Base-by-base conservation (phyloP, 1,140 invertebrate species). In the Battus philenor region DNA sequence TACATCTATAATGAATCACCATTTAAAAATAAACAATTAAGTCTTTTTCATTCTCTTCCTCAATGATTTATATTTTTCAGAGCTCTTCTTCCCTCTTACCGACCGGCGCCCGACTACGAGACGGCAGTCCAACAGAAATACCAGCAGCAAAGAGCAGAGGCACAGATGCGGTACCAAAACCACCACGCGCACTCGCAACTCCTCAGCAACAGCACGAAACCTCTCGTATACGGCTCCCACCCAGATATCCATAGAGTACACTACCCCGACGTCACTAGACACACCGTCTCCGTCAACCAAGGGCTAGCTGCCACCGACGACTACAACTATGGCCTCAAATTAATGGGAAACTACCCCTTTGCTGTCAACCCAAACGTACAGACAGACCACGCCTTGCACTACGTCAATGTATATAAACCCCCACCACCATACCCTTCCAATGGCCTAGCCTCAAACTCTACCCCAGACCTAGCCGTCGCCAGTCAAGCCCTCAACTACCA, bases 71-170 rank as follows among this genome's bases (percentile, higher is more conserved):
- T n/a, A n/a, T 39, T 2, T 79, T 74, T 1, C 67, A 89, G 88
- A 54, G 92, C 93, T 4, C 87, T 96, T 48, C 77, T 97, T 9
- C 96, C 96, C 0, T 94, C 93, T 0, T 98, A 98, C 76, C 90
- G 96, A 20, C 94, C 93, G 12, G 95, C 95, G 1, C 97, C 97
- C 0, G 96, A 97, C 78, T 98, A 98, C 73, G 95, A 98, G 68
- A 96, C 95, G 0, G 96, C 97, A 3, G 90, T 98, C 30, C 93
- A 94, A 75, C 91, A 94, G 68, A 94, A 93, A 61, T 93, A 93
- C 68, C 86, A 88, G 39, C 76, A 86, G 16, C 77, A 82, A 39
- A 39, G 77, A 8, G 61, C 75, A 1, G 77, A 82, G 27, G 72
- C 73, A 0, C 81, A 80, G 38, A 62, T 87, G 1, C 68, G 80